Percentiles rank a stretch among this genome's conserved stretches.
Conservation (phyloP, 2,113 vertebrate genomes). For the Chiloscyllium plagiosum region DNA sequence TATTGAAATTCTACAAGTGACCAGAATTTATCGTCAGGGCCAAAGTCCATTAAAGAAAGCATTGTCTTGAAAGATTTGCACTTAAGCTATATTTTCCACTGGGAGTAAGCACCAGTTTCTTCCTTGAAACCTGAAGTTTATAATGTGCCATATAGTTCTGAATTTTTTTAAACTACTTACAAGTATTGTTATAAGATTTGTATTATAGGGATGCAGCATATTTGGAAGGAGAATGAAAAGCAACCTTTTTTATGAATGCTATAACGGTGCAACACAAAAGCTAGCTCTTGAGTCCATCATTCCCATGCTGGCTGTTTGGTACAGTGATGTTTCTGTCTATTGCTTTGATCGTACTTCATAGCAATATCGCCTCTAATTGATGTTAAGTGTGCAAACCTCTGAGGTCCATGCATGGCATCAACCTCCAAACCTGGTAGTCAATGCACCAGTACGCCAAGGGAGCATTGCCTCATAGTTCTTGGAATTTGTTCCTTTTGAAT, state of each 20-base stretch:
- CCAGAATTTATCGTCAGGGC: background rate
- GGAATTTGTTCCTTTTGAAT: background rate
- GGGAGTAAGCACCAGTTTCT: background rate
- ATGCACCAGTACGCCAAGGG: no score
- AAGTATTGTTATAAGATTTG: background rate
- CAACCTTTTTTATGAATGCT: background rate
- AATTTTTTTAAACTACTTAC: background rate
- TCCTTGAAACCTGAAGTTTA: background rate
- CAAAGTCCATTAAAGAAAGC: slow-evolving; percentile 1
- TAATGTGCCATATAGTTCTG: background rate
- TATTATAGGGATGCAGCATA: background rate
- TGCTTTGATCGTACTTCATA: background rate
- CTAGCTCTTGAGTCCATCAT: background rate
- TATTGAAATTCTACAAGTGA: background rate
- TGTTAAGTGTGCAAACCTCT: no score
- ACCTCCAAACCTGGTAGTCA: no score
- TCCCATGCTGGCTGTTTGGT: background rate
- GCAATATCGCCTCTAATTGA: no score
- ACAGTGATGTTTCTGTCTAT: background rate
- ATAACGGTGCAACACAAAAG: background rate
- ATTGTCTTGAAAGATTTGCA: background rate
- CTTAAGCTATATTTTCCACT: background rate
- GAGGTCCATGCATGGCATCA: no score
- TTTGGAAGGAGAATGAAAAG: background rate
- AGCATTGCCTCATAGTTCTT: no score